Base-by-base conservation (phyloP, 2,888 invertebrate species). In the Lepidonotus clava region DNA sequence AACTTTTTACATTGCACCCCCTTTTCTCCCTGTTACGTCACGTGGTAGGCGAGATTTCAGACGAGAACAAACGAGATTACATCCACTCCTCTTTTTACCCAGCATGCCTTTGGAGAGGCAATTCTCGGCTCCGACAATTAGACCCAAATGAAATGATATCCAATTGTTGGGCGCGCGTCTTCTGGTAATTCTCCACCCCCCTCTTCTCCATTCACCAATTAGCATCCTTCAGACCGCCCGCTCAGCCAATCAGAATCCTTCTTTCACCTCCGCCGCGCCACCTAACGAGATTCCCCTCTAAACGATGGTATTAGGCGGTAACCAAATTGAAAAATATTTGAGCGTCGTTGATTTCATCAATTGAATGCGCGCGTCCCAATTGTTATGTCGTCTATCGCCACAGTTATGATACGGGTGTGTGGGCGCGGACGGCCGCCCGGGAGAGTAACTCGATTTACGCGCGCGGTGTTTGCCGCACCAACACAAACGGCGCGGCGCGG, bases 321-420 rank as follows among this genome's bases (percentile, higher is more conserved):
- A 77, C 56, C 34, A 80, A 86, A 86, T 86, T 86, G 86, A 51
- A 86, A 83, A 86, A 86, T 86, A 86, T 77, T 86, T 77, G 86
- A 77, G 41, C 40, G 86, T 53, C 51, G 71, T 86, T 86, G 77
- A 86, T 86, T 86, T 77, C 53, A 86, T 86, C 86, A 86, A 56
- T 34, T 83, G 77, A 80, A 66, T 56, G 77, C 34, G 40, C 38
- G 51, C 36, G 46, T n/a, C n/a, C 46, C 80, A 86, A 86, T 86
- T 86, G 86, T 51, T 51, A n/a, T 77, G 77, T 66, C 40, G 11
- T 76, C 77, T 77, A 38, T 51, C 36, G 46, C 77, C 77, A 77
- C 77, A 86, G 86, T 86, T 86, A 77, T 86, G 76, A 86, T 86
- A 86, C 86, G 38, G 36, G 34, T 51, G n/a, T 46, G 56, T n/a